Evolutionary conservation across 2,888 invertebrate genomes (phyloP).

Genomic region (Erebia epiphron): DNA sequence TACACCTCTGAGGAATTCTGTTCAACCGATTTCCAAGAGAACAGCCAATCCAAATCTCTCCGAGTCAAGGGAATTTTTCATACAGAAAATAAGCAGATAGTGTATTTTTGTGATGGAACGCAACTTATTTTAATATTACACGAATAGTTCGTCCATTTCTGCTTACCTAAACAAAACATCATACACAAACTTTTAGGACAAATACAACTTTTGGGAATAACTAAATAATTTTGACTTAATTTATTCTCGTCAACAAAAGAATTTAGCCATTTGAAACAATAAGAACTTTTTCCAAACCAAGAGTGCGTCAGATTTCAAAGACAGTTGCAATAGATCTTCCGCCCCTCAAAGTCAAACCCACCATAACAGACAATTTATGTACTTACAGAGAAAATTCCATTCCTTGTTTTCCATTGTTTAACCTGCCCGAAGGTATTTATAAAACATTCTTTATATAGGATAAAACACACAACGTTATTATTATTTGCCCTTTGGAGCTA

Average conservation of each 20-base stretch:
- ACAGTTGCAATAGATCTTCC: not conserved
- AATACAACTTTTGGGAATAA: too few relatives aligned
- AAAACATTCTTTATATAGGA: slow-evolving; percentile 12
- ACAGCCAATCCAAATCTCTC: slow-evolving; percentile 39
- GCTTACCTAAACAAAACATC: not conserved
- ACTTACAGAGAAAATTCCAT: not conserved
- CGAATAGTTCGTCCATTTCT: not conserved
- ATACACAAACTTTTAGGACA: too few relatives aligned
- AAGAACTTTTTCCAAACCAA: too few relatives aligned
- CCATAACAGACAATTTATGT: not conserved
- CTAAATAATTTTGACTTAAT: too few relatives aligned
- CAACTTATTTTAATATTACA: slow-evolving; percentile 39
- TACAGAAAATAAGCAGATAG: slow-evolving; percentile 48
- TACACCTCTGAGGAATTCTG: slow-evolving; percentile 8
- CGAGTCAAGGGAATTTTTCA: slow-evolving; percentile 42
- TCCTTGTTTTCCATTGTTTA: slow-evolving; percentile 9
- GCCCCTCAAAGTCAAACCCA: not conserved
- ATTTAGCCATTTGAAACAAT: too few relatives aligned
- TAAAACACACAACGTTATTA: slow-evolving; percentile 6
- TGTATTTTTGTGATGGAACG: slow-evolving; percentile 45
- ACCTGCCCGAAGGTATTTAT: slow-evolving; percentile 2
- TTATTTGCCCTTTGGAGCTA: slow-evolving; percentile 5
- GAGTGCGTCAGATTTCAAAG: not conserved
- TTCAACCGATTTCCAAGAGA: slow-evolving; percentile 27
- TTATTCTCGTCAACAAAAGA: too few relatives aligned